A percentile compares a stretch with the other conserved stretches of the same genome.
Conservation (phyloP, 2,113 vertebrate species). For the Istiophorus platypterus region DNA sequence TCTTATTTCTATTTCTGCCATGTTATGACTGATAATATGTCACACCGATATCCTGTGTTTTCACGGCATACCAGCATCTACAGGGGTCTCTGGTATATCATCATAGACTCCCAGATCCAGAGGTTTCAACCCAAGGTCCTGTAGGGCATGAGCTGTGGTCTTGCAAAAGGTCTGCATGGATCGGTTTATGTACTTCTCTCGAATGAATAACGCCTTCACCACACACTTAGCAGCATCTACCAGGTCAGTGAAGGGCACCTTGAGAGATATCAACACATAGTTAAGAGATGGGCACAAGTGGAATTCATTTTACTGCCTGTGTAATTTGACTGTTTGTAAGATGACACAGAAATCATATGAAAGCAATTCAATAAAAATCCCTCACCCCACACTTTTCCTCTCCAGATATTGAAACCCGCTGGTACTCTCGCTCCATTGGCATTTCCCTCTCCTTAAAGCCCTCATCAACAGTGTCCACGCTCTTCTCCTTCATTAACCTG, state of each 20-base stretch:
- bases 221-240: conserved; percentile 96
- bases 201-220: conserved; percentile 92
- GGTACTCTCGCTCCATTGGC: conserved; percentile 90
- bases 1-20: neutral
- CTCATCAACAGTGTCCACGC: conserved; percentile 85
- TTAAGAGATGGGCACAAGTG: neutral
- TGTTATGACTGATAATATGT: neutral
- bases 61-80: conserved; percentile 86
- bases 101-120: conserved; percentile 86
- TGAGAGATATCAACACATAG: conserved; percentile 9
- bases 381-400: conserved; percentile 98
- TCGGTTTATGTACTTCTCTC: conserved; percentile 94
- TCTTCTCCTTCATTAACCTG: conserved; percentile 88
- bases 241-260: conserved; percentile 97
- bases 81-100: conserved; percentile 88
- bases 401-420: conserved; percentile 93
- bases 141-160: conserved; percentile 89
- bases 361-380: neutral
- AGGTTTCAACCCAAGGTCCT: conserved; percentile 89
- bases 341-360: neutral
- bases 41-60: neutral
- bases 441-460: conserved; percentile 83
- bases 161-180: conserved; percentile 92
- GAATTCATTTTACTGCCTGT: neutral
- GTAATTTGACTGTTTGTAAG: neutral